phyloP scores from a whole-genome alignment of 1,140 invertebrate genomes.

The Proales similis region DNA sequence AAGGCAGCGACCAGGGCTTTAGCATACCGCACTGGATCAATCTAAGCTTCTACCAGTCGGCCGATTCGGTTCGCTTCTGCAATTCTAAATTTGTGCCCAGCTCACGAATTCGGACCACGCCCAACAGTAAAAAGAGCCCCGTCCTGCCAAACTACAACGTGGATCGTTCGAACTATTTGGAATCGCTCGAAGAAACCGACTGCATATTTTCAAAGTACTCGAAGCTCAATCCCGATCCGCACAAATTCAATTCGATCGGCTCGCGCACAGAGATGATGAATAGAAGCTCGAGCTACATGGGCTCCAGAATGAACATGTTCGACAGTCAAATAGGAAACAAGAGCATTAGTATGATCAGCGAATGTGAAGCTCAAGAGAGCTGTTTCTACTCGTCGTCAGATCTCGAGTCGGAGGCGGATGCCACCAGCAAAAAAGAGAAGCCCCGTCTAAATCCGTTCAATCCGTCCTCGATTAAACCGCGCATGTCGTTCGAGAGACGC shows the following conservation, averaged over 20 bases:
- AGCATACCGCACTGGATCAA: slow-evolving; percentile 34
- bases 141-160: slow-evolving; percentile 11
- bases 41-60: slow-evolving; percentile 28
- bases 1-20: slow-evolving; percentile 10
- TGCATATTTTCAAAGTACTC: slow-evolving; percentile 24
- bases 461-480: slow-evolving; percentile 88
- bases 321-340: neutral
- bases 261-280: too few relatives aligned
- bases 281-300: too few relatives aligned
- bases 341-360: neutral
- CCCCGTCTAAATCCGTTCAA: slow-evolving; percentile 83
- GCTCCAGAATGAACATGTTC: neutral
- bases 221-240: neutral
- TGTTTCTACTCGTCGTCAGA: slow-evolving; percentile 19
- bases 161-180: slow-evolving; percentile 2
- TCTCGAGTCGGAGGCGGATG: slow-evolving; percentile 4
- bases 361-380: slow-evolving; percentile 8
- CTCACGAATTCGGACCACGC: slow-evolving; percentile 10
- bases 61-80: slow-evolving; percentile 28
- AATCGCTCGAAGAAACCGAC: slow-evolving; percentile 25
- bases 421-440: slow-evolving; percentile 1
- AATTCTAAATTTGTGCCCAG: slow-evolving; percentile 34
- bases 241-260: too few relatives aligned
- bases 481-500: slow-evolving; percentile 85
- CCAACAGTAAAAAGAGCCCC: neutral